Conservation (phyloP, 2,888 invertebrate genomes). For the Philereme transversata region DNA sequence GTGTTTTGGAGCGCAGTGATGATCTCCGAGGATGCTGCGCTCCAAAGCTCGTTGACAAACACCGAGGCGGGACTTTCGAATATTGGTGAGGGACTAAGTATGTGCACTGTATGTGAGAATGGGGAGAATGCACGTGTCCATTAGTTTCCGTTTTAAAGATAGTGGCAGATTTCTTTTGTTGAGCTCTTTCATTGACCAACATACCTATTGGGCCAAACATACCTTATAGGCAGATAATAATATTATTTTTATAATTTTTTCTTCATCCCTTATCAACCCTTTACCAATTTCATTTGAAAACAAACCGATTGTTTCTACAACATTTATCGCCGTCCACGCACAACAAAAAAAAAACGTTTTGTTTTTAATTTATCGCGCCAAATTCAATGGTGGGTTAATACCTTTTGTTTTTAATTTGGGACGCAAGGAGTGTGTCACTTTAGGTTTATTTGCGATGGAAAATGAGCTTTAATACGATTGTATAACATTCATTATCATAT, state of each 20-base stretch:
- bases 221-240: not conserved
- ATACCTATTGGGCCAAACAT: no score
- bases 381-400: constrained; percentile 38
- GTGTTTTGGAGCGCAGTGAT: no score
- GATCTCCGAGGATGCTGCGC: no score
- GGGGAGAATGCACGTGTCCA: no score
- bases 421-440: constrained; percentile 19
- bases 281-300: constrained; percentile 32
- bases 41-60: no score
- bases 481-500: not conserved
- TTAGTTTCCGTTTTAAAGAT: no score
- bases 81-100: no score
- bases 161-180: no score
- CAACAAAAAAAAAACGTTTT: constrained; percentile 32
- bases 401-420: constrained; percentile 40
- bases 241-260: not conserved
- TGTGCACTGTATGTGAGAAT: no score
- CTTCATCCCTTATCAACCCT: not conserved
- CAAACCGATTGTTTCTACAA: constrained; percentile 35
- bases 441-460: not conserved
- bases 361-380: constrained; percentile 40
- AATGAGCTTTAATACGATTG: not conserved
- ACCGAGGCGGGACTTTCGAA: no score
- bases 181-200: no score
- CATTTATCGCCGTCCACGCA: constrained; percentile 37